Percentiles rank a stretch among this genome's conserved stretches.
Conservation (phyloP, 2,888 invertebrate species). For the Chironomus riparius region DNA sequence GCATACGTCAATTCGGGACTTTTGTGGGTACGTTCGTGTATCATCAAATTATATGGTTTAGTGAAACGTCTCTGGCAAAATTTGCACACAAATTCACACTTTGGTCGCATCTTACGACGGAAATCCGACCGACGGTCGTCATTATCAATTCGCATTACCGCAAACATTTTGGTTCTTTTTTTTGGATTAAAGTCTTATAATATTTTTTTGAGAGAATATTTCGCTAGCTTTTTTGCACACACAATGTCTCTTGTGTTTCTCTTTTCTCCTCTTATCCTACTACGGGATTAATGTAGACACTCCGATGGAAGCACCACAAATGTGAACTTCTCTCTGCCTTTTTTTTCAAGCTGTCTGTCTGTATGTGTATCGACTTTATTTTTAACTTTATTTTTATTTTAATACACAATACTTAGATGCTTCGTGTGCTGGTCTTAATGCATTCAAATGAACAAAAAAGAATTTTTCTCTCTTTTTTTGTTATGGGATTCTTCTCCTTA, state of each 20-base stretch:
- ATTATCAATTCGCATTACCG: conserved; percentile 82
- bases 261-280: background rate
- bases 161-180: conserved; percentile 60
- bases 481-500: background rate
- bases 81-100: conserved; percentile 97
- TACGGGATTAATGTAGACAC: background rate
- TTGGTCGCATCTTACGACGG: conserved; percentile 80
- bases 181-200: background rate
- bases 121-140: conserved; percentile 79
- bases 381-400: too few relatives aligned
- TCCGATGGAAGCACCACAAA: background rate
- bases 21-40: conserved; percentile 97
- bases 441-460: background rate
- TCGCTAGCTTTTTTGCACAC: background rate
- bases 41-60: conserved; percentile 96
- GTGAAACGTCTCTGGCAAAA: conserved; percentile 96
- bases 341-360: too few relatives aligned
- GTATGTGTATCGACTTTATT: too few relatives aligned
- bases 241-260: background rate
- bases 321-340: too few relatives aligned
- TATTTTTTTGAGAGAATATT: background rate
- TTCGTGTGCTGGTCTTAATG: background rate
- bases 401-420: too few relatives aligned
- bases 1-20: conserved; percentile 92
- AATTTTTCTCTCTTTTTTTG: background rate